Evolutionary conservation across 2,797 vertebrate genomes (phyloP), one percentile per base, ranked within the genome.

Genomic region (Siniperca scherzeri): DNA sequence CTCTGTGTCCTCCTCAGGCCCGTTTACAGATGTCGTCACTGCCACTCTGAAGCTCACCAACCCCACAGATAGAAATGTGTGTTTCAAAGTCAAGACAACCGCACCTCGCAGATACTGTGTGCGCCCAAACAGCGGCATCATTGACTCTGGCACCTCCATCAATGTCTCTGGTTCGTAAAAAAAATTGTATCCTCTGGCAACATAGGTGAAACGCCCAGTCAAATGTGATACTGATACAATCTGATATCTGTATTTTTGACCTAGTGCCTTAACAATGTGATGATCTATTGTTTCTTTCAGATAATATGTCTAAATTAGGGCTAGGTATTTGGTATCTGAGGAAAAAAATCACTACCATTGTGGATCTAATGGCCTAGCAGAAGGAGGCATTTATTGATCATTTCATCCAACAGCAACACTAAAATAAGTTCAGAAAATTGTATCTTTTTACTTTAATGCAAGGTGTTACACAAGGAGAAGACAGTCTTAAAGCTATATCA

Each of bases 71-170:
- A 97, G 95, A 91, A 98, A 98, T 73, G 97, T 99, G 81, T 99
- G 97, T 89, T 99, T 99, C 93, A 99, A 99, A 96, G 98, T 99
- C 90, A 99, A 99, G 96, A 99, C 98, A 46, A 99, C 98, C 0
- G 98, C 98, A 0, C 98, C 98, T 0, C 98, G 98, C 68, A 96
- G 98, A 91, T 99, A 99, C 94, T 99, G 98, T 61, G 98, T 99
- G 90, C 96, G 98, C 88, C 98, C 98, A 48, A 99, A 99, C 96
- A 99, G 97, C 66, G 98, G 98, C 86, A 92, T 98, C 94, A 97
- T 99, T 3, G 97, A 98, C 42, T 93, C 97, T 12, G 97, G 97
- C 80, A 94, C 96, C 90, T 98, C 97, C 79, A 88, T 98, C 94
- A 98, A 97, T 86, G 97, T 99, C 60, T 98, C 97, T 81, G 98